Evolutionary conservation across 2,797 vertebrate genomes (phyloP).

Genomic region (Hydrocynus forskahlii): DNA sequence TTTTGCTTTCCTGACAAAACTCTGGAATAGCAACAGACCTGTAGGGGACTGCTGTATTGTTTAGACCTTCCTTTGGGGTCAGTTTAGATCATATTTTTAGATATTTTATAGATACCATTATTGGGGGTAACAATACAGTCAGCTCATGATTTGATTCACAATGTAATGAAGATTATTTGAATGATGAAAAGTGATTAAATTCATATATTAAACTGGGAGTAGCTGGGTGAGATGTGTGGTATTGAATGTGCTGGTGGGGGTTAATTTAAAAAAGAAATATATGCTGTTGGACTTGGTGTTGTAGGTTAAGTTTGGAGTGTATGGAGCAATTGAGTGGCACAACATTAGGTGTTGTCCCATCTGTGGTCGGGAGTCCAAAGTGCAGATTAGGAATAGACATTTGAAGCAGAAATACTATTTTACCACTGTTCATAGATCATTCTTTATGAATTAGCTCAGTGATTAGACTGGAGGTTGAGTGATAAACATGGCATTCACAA

Average conservation of each 20-base stretch:
- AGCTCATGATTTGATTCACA: not conserved
- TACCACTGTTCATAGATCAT: no score
- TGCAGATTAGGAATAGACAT: no score
- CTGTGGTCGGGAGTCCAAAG: no score
- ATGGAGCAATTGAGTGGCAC: no score
- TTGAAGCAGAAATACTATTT: no score
- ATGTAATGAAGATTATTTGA: not conserved
- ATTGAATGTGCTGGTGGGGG: not conserved
- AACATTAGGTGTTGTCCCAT: no score
- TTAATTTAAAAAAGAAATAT: not conserved
- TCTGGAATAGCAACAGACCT: constrained; percentile 35
- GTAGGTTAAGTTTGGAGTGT: not conserved
- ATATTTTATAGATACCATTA: not conserved
- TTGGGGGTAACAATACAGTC: not conserved
- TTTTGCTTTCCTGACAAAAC: constrained; percentile 44
- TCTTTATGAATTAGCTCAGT: no score
- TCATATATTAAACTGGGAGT: no score
- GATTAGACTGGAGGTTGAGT: no score
- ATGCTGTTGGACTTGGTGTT: not conserved
- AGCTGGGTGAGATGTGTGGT: not conserved
- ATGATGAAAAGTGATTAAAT: not conserved
- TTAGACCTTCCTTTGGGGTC: constrained; percentile 5
- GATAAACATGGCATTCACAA: no score
- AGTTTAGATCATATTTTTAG: constrained; percentile 29
- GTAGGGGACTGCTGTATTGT: constrained; percentile 9